Conservation (phyloP, 2,113 vertebrate species). For the Trichomycterus rosablanca region DNA sequence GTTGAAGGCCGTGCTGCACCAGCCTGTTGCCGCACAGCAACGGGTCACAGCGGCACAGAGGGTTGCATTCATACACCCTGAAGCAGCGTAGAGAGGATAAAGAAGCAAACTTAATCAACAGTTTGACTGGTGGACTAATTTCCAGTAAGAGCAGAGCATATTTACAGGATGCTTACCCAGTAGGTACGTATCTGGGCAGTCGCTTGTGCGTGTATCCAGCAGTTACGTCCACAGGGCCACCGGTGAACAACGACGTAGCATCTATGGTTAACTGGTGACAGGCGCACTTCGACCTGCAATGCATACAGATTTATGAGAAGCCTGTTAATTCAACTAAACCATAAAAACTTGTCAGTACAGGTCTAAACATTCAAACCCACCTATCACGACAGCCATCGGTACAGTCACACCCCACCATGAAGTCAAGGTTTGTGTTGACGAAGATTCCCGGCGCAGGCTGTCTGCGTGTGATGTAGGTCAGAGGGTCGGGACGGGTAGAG, state of each 20-base stretch:
- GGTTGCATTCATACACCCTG: conserved; percentile 83
- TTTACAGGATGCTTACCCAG: conserved; percentile 68
- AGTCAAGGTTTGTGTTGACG: conserved; percentile 77
- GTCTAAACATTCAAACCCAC: conserved; percentile 46
- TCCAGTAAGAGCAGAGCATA: too few relatives aligned
- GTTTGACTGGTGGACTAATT: neutral
- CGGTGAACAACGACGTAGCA: conserved; percentile 71
- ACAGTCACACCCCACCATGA: conserved; percentile 82
- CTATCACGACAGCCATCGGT: conserved; percentile 82
- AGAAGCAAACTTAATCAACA: neutral
- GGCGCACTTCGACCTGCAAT: conserved; percentile 72
- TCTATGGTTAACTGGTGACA: conserved; percentile 81
- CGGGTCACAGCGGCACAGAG: conserved; percentile 74
- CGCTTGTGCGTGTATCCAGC: conserved; percentile 80
- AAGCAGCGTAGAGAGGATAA: neutral
- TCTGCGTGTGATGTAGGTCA: conserved; percentile 79
- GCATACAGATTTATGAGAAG: too few relatives aligned
- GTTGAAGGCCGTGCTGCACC: conserved; percentile 84
- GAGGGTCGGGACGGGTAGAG: conserved; percentile 64
- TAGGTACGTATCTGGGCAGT: conserved; percentile 75
- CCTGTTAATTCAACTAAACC: too few relatives aligned
- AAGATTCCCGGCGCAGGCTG: conserved; percentile 72
- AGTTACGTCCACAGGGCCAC: conserved; percentile 69
- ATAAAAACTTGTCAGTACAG: neutral
- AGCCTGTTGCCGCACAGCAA: conserved; percentile 80